Percentiles rank a stretch among this genome's conserved stretches.
Conservation (phyloP, 2,797 vertebrate genomes). For the Heteromormyrus szaboi region DNA sequence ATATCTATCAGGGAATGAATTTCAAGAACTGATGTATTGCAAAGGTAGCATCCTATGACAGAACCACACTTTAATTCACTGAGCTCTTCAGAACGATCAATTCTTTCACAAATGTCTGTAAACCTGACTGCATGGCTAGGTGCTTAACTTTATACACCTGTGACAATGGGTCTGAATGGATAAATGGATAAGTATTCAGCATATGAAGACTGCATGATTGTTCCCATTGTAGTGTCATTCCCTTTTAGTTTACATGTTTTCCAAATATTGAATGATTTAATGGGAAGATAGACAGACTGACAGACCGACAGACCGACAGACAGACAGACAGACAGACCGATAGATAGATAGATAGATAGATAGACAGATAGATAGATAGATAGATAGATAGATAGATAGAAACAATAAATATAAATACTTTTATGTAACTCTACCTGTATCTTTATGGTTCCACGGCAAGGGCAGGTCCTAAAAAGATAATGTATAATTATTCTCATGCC, state of each 20-base stretch:
- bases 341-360: background rate
- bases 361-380: too few relatives aligned
- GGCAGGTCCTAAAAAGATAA: slow-evolving; percentile 14
- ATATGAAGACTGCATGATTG: background rate
- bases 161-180: background rate
- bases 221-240: background rate
- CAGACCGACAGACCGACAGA: background rate
- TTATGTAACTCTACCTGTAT: slow-evolving; percentile 10
- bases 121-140: background rate
- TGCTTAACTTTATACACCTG: background rate
- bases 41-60: background rate
- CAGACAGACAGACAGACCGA: background rate
- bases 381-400: background rate
- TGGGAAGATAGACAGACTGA: background rate
- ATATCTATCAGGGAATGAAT: background rate
- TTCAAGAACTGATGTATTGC: background rate
- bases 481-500: background rate
- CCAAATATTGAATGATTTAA: background rate
- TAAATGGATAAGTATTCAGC: background rate
- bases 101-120: background rate
- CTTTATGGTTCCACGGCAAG: slow-evolving; percentile 14
- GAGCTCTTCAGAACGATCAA: background rate
- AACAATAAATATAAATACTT: background rate
- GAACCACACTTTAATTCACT: background rate
- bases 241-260: background rate